Conservation (phyloP, 2,888 invertebrate species). For the Miltochrista miniata region DNA sequence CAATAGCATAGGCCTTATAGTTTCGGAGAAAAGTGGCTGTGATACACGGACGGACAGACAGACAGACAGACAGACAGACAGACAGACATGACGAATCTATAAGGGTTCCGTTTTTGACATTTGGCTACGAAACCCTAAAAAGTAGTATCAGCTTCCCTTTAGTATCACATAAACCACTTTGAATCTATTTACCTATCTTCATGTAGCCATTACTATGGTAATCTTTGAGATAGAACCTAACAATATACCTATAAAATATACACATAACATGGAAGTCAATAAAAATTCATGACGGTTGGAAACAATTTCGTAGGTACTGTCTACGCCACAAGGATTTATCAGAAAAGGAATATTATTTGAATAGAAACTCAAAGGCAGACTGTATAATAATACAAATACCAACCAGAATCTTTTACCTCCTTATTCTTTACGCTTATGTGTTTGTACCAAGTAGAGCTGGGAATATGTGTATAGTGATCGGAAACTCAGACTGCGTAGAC, state of each 20-base stretch:
- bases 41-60: no score
- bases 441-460: no score
- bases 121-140: no score
- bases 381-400: background rate
- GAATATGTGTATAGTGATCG: no score
- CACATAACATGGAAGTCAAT: conserved; percentile 15
- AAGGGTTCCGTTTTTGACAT: no score
- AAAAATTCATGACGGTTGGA: conserved; percentile 29
- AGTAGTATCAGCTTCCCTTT: background rate
- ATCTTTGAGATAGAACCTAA: conserved; percentile 23
- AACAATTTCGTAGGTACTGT: conserved; percentile 12
- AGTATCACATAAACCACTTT: conserved; percentile 4
- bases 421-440: background rate
- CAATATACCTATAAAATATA: conserved; percentile 4
- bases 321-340: conserved; percentile 5
- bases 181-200: conserved; percentile 10
- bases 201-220: conserved; percentile 30
- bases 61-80: no score
- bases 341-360: conserved; percentile 7
- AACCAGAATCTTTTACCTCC: no score
- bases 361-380: background rate
- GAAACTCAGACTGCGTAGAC: no score
- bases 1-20: no score
- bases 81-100: no score
- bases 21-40: no score